These are phyloP conservation scores for Iguana delicatissima DNA, from an alignment of 2,797 vertebrate genomes.

Conservation along the genomic window DNA sequence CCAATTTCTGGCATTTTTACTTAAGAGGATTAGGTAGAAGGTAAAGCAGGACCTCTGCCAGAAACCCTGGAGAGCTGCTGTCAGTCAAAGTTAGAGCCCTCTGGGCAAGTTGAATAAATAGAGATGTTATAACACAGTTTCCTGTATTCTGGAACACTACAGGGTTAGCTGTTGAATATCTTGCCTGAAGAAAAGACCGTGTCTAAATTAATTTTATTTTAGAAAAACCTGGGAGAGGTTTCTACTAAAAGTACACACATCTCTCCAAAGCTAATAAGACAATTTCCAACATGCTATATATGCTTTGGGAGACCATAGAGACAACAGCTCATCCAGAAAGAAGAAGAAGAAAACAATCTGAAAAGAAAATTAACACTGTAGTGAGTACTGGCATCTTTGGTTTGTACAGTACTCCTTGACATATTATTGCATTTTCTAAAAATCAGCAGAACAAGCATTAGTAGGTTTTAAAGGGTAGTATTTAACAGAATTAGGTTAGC, in stretches of 20 bases:
- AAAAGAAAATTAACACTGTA: not conserved
- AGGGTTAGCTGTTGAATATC: not conserved
- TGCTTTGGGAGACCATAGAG: not conserved
- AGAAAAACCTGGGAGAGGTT: not conserved
- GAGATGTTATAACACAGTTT: not conserved
- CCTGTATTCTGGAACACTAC: not conserved
- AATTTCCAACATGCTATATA: not conserved
- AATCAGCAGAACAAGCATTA: not conserved
- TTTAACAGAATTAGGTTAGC: not conserved
- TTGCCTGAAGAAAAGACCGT: not conserved
- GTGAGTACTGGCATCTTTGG: not conserved
- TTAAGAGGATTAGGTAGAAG: not conserved
- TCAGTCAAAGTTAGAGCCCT: not conserved
- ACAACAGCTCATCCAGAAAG: no score
- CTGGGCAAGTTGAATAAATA: not conserved
- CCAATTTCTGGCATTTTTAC: not conserved
- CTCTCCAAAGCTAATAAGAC: not conserved
- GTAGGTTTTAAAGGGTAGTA: not conserved
- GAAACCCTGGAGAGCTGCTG: not conserved
- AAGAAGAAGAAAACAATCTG: no score
- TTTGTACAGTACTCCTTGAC: not conserved
- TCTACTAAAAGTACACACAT: not conserved
- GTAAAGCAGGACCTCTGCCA: not conserved
- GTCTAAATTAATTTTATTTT: slow-evolving; percentile 4
- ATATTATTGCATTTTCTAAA: not conserved